Base-by-base conservation (phyloP, 2,888 invertebrate genomes). In the Chesias legatella region DNA sequence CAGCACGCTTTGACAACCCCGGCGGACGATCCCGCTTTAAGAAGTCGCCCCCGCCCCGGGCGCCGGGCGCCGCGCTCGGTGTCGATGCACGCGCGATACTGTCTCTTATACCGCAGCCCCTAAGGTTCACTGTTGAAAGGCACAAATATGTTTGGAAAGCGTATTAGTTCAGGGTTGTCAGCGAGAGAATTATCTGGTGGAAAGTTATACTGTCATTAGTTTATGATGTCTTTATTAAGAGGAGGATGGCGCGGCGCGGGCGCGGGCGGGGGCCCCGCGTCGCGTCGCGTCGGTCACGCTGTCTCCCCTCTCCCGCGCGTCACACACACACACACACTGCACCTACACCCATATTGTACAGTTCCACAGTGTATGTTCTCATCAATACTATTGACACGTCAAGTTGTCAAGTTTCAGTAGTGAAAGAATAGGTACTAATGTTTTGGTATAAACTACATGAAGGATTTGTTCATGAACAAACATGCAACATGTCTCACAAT, bases 171-270 rank as follows among this genome's bases (percentile, higher is more conserved):
- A 70, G 79, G 76, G 78, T 60, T 73, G 71, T 63, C 67, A 20
- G 37, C 53, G 54, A 58, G 58, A 65, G 68, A 68, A 65, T 73
- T 60, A 68, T 75, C 58, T 65, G 58, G 55, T 63, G 71, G 72
- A 73, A 69, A 64, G 65, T 35, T 23, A 35, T 69, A 61, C 60
- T 66, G 73, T 82, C 76, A 82, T 83, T 83, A 83, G 73, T 80
- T 82, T 80, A 83, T 84, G 85, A 85, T 60, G 68, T 81, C 81
- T 84, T 77, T 74, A 83, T 82, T 71, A 70, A 38, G 54, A 52
- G 52, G 13, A 2, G 13, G 13, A 42, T 33, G 46, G 43, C 44
- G 58, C 38, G 58, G 60, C 43, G 53, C 53, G 56, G 51, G 31
- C 29, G 30, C 34, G 30, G 24, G 43, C 35, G 34, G 21, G 7